Percentiles rank a stretch among this genome's conserved stretches.
phyloP scores from a whole-genome alignment of 2,113 vertebrate species.

The Trochalopteron elliotii region DNA sequence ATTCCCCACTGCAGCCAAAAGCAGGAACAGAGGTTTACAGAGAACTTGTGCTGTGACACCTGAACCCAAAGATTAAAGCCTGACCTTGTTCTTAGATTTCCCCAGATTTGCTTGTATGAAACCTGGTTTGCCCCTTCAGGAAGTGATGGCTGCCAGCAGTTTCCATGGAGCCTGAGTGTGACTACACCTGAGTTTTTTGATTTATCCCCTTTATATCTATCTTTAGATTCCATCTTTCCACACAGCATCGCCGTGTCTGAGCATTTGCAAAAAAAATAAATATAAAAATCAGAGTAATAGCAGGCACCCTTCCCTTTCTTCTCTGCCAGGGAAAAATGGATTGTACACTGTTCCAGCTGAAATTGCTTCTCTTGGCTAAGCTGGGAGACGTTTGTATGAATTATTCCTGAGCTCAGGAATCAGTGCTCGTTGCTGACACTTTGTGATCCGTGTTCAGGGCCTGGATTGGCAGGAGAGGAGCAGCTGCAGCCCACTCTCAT shows the following conservation, averaged over 20 bases:
- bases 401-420: not conserved
- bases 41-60: not conserved
- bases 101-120: not conserved
- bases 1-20: not conserved
- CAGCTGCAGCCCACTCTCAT: not conserved
- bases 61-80: not conserved
- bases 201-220: not conserved
- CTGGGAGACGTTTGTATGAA: not conserved
- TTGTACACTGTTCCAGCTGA: not conserved
- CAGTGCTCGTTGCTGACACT: not conserved
- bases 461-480: not conserved
- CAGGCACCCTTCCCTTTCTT: not conserved
- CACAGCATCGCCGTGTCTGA: not conserved
- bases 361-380: slow-evolving; percentile 24
- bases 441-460: not conserved
- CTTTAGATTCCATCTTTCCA: not conserved
- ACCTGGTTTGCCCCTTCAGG: not conserved
- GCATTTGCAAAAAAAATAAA: not conserved
- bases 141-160: not conserved
- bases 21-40: not conserved
- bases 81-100: not conserved
- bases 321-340: not conserved
- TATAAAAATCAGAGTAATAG: not conserved
- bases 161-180: not conserved
- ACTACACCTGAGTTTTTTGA: not conserved